Evolutionary conservation across 1,140 invertebrate species (phyloP).

Genomic region (Zaprionus inermis): DNA sequence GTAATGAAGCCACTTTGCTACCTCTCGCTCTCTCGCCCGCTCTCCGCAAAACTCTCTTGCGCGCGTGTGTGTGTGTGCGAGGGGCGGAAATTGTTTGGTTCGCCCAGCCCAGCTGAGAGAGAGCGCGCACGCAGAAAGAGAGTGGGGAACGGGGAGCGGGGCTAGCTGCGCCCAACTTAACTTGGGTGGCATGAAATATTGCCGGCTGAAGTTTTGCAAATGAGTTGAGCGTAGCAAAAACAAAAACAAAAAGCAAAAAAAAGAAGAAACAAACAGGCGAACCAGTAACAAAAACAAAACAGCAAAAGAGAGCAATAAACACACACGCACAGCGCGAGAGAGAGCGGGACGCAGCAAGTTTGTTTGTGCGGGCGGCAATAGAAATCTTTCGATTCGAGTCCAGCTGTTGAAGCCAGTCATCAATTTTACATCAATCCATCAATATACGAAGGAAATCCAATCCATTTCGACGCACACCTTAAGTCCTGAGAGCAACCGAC

Average conservation of each 20-base stretch:
- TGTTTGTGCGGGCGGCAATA: conserved; percentile 12
- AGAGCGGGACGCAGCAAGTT: conserved; percentile 1
- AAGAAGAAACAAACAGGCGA: conserved; percentile 65
- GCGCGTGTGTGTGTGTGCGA: conserved; percentile 41
- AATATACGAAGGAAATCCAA: conserved; percentile 6
- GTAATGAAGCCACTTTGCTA: conserved; percentile 79
- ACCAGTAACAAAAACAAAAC: conserved; percentile 32
- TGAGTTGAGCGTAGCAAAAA: conserved; percentile 73
- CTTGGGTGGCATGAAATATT: conserved; percentile 79
- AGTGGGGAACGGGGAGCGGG: not conserved
- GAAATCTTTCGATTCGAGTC: conserved; percentile 9
- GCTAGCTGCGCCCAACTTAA: conserved; percentile 47
- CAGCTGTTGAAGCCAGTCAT: conserved; percentile 48
- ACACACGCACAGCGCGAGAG: not conserved
- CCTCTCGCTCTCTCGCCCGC: conserved; percentile 18
- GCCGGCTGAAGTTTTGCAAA: conserved; percentile 76
- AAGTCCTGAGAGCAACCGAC: conserved; percentile 12
- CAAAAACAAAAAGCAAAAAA: conserved; percentile 68
- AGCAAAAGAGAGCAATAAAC: conserved; percentile 36
- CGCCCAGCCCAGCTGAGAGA: not conserved
- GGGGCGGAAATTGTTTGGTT: conserved; percentile 69
- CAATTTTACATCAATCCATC: conserved; percentile 50
- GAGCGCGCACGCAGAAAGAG: not conserved
- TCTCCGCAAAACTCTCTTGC: conserved; percentile 10
- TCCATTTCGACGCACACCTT: conserved; percentile 25